Base-by-base conservation (phyloP, 2,888 invertebrate species). In the Cataglyphis rosenhaueri region DNA sequence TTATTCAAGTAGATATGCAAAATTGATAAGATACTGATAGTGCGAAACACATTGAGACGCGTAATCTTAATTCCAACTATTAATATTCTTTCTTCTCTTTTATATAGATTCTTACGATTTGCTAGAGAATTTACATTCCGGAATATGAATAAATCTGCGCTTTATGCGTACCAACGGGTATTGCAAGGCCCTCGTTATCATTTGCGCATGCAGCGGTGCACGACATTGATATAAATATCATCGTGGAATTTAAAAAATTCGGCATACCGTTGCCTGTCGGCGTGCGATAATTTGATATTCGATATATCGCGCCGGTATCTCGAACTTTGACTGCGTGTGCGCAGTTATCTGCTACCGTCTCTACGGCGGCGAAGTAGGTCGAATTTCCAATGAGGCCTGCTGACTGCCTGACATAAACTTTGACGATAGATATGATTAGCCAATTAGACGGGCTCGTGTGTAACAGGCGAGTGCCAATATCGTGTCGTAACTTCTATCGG, bases 341-440 rank as follows among this genome's bases (percentile, higher is more conserved):
- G 32, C 71, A 82, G 65, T 78, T 76, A 82, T 76, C 75, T 38
- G 65, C 82, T 82, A 59, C 82, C 78, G 82, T 76, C 78, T 70
- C n/a, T 35, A 21, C n/a, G 4, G 15, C 41, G 38, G 59, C 57
- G 9, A 85, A 85, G 81, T 84, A 55, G 81, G 75, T 59, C 62
- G 62, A 81, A 84, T 85, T 85, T 75, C 64, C 73, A 84, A 76
- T 59, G 76, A 65, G 65, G 70, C 55, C 66, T 29, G 55, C 68
- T 76, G 75, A 44, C 59, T 78, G 64, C 25, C 21, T 71, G 83
- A 83, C 83, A 76, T 81, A 73, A 83, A 76, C 84, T 84, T 83
- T 82, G 74, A 84, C 70, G 84, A 64, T 65, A 76, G 82, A 84
- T 84, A 82, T 71, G 84, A 84, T 84, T 82, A 78, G 55, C 82